These are phyloP conservation scores for Astropecten irregularis DNA, from an alignment of 53 echinoderm and acorn worm genomes.

Conservation along the genomic window DNA sequence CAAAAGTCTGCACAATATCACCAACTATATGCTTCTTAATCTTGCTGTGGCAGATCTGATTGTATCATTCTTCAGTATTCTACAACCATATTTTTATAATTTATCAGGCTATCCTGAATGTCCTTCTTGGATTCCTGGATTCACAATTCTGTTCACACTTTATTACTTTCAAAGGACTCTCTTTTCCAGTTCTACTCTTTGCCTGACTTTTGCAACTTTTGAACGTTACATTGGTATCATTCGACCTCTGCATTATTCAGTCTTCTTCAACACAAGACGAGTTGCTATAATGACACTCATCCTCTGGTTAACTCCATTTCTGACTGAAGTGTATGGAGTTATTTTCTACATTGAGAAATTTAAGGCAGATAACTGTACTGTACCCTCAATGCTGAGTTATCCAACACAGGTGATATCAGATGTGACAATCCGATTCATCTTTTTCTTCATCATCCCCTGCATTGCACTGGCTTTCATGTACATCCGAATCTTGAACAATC, in stretches of 20 bases:
- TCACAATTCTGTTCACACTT: not conserved
- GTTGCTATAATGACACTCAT: not conserved
- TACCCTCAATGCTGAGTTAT: not conserved
- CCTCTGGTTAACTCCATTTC: slow-evolving; percentile 3
- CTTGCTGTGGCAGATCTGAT: slow-evolving; percentile 15
- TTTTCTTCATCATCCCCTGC: slow-evolving; percentile 6
- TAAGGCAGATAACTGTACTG: not conserved
- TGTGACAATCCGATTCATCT: not conserved
- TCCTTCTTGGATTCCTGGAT: not conserved
- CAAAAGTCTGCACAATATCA: slow-evolving; percentile 20
- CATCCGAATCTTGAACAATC: slow-evolving; percentile 6
- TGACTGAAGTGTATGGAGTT: not conserved
- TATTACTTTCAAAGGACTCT: not conserved
- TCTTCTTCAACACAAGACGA: slow-evolving; percentile 7
- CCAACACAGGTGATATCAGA: not conserved
- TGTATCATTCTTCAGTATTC: not conserved
- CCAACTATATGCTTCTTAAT: slow-evolving; percentile 32
- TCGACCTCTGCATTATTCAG: slow-evolving; percentile 5
- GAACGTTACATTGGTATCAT: slow-evolving; percentile 45
- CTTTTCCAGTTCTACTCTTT: not conserved
- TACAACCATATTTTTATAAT: not conserved
- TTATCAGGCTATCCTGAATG: not conserved
- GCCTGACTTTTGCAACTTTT: slow-evolving; percentile 25
- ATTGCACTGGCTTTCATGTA: slow-evolving; percentile 23
- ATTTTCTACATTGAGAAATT: not conserved